Evolutionary conservation across 2,113 vertebrate genomes (phyloP), one percentile per base, ranked within the genome.

Genomic region (Vulpes ferrilata): DNA sequence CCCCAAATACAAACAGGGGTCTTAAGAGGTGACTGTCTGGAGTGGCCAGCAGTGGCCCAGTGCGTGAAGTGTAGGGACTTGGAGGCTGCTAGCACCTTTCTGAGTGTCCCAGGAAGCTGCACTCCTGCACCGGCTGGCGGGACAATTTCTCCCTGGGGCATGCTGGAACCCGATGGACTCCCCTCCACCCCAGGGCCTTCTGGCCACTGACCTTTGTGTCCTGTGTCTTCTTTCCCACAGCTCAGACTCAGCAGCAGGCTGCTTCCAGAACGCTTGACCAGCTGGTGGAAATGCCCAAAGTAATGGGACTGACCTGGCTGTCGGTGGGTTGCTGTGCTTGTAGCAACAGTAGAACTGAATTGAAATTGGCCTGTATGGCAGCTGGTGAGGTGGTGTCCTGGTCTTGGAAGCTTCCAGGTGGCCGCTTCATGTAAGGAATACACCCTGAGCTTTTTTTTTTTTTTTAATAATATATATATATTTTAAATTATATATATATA

Each of bases 241-340:
- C 38, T 20, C 27, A 4, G 87, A 7, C 59, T 62, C 43, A 1
- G 62, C 65, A 22, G 80, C 48, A 30, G 55, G 84, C 11, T 1
- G 23, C 55, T 27, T 64, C 87, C 23, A 13, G 57, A n/a, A 25
- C 0, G 0, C 53, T 82, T 53, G 79, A 3, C 69, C 67, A 55
- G 59, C 69, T 86, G 95, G 83, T 27, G 48, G 65, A 43, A n/a
- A 48, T 4, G 65, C 87, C 64, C 64, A 79, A 67, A 79, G 88
- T 1, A 7, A 27, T 38, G 74, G 30, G 74, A 5, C n/a, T 9
- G 16, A 17, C 12, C 32, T 20, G 43, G 81, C 92, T 35, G 64
- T 43, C 43, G 7, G 43, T 43, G 43, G 43, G 43, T 43, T 43
- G 43, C 43, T 43, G 43, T 43, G 43, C 43, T 43, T 43, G 43